Conservation (phyloP, 2,797 vertebrate species). For the Acanthurus lineatus region DNA sequence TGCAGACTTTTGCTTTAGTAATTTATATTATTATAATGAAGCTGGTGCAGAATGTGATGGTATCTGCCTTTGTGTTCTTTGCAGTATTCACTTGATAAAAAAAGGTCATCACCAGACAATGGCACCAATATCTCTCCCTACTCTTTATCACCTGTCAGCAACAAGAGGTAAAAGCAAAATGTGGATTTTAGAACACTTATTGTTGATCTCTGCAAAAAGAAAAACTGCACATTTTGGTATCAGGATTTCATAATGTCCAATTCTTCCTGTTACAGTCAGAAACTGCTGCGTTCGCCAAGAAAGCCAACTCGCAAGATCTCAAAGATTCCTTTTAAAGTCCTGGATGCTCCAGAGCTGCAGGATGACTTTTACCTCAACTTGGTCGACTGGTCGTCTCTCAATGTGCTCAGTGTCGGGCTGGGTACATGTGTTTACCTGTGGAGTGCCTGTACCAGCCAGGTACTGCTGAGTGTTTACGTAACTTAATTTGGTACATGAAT, state of each 20-base stretch:
- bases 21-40: conserved; percentile 27
- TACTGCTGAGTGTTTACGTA: conserved; percentile 46
- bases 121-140: conserved; percentile 93
- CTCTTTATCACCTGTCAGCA: conserved; percentile 95
- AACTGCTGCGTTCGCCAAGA: conserved; percentile 92
- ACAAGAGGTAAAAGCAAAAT: conserved; percentile 88
- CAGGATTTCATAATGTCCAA: background rate
- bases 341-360: conserved; percentile 94
- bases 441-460: conserved; percentile 97
- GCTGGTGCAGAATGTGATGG: background rate
- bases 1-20: background rate
- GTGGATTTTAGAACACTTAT: background rate
- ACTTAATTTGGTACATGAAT: background rate
- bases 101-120: conserved; percentile 91
- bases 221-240: background rate
- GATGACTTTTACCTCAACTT: conserved; percentile 97
- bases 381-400: conserved; percentile 97
- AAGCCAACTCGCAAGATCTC: conserved; percentile 96
- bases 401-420: conserved; percentile 93
- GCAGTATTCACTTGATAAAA: conserved; percentile 92
- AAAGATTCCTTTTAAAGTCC: conserved; percentile 96
- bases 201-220: conserved; percentile 1
- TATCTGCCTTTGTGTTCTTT: conserved; percentile 21
- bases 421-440: conserved; percentile 96
- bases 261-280: conserved; percentile 84